Conservation (phyloP, 2,888 invertebrate species). For the Andricus curvator region DNA sequence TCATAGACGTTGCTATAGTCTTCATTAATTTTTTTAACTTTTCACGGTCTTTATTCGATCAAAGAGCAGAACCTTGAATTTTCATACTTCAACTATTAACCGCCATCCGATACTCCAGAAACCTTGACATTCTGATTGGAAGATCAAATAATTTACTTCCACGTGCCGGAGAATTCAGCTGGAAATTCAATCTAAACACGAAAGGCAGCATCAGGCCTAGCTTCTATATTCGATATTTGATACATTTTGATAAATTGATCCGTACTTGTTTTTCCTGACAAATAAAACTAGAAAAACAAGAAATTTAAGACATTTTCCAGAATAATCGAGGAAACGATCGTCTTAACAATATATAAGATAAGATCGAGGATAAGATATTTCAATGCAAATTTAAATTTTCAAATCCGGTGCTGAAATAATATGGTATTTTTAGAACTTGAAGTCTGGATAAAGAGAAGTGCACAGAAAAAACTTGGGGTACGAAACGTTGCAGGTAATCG, state of each 20-base stretch:
- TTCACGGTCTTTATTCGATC: conserved; percentile 16
- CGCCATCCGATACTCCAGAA: conserved; percentile 22
- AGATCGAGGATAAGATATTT: no score
- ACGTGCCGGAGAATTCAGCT: conserved; percentile 21
- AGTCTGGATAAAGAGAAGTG: no score
- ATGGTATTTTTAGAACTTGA: no score
- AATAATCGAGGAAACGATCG: no score
- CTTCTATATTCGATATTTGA: conserved; percentile 4
- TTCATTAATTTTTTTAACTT: not conserved
- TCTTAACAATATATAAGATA: no score
- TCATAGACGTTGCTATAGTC: not conserved
- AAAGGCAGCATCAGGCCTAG: conserved; percentile 13
- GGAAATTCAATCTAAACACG: conserved; percentile 20
- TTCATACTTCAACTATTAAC: conserved; percentile 9
- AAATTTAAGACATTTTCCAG: no score
- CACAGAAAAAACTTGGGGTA: no score
- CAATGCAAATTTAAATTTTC: no score
- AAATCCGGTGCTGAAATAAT: no score
- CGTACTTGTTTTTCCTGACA: not conserved
- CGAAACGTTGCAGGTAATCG: no score
- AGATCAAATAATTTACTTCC: conserved; percentile 16
- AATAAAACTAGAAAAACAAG: not conserved
- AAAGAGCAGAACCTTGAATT: conserved; percentile 3
- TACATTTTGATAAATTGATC: not conserved
- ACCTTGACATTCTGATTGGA: conserved; percentile 26